Evolutionary conservation across 2,113 vertebrate genomes (phyloP).

Genomic region (Aegithalos caudatus): DNA sequence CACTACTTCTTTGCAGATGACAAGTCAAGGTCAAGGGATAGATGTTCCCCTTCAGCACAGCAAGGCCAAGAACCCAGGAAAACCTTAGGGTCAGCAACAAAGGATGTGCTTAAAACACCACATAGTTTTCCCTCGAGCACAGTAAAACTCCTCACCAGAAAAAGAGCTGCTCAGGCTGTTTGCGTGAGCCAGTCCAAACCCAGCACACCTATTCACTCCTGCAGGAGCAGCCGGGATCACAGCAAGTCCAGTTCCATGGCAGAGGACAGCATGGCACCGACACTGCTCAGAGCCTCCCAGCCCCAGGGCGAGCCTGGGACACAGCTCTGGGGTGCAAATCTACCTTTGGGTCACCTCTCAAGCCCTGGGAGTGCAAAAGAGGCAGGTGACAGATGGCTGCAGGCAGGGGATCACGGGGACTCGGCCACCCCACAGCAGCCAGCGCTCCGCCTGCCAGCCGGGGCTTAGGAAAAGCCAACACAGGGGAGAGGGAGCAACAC

Average conservation of each 20-base stretch:
- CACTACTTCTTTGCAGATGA: neutral
- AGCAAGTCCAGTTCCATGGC: neutral
- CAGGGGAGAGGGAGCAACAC: neutral
- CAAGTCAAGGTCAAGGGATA: neutral
- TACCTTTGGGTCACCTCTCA: neutral
- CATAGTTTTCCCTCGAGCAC: neutral
- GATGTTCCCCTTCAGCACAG: neutral
- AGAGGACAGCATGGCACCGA: neutral
- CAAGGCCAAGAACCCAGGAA: neutral
- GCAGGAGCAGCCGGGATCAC: neutral
- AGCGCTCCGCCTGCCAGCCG: neutral
- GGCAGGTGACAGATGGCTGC: slow-evolving; percentile 30
- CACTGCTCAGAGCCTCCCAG: neutral
- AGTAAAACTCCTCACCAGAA: neutral
- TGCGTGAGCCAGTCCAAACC: neutral
- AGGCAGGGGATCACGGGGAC: slow-evolving; percentile 2
- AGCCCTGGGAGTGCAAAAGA: neutral
- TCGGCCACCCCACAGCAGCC: neutral
- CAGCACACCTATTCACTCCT: neutral
- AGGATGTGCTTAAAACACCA: neutral
- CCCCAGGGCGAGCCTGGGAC: neutral
- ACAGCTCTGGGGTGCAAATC: neutral
- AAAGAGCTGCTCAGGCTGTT: neutral
- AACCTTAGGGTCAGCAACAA: neutral
- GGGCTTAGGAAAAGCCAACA: neutral